These are phyloP conservation scores for Aethes cnicana DNA, from an alignment of 2,888 invertebrate genomes.

Conservation along the genomic window DNA sequence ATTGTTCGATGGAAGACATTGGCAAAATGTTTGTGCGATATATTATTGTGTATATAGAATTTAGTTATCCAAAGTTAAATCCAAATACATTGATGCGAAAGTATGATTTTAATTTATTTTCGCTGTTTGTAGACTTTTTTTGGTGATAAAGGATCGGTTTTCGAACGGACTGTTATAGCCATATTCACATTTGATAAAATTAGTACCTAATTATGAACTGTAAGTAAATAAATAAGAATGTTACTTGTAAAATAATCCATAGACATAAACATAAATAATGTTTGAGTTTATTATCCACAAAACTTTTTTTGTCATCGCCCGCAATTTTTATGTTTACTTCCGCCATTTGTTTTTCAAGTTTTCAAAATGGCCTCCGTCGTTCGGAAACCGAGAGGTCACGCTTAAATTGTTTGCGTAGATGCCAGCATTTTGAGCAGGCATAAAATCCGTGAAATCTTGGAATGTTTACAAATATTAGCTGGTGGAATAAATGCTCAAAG, in stretches of 20 bases:
- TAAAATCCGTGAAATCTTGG: conserved; percentile 55
- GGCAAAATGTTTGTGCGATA: conserved; percentile 52
- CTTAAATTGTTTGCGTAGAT: conserved; percentile 65
- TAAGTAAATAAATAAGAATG: conserved; percentile 3
- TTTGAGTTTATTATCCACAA: not conserved
- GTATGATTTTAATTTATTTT: conserved; percentile 52
- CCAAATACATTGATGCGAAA: conserved; percentile 71
- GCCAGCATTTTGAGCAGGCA: conserved; percentile 53
- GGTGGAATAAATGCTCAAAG: conserved; percentile 68
- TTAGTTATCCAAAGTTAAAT: conserved; percentile 77
- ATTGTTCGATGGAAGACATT: conserved; percentile 43
- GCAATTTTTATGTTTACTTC: not conserved
- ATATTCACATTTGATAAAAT: not conserved
- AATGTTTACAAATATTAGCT: conserved; percentile 55
- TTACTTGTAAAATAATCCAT: not conserved
- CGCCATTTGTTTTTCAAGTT: conserved; percentile 2
- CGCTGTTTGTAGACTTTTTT: conserved; percentile 55
- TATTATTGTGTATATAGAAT: conserved; percentile 74
- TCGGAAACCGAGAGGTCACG: conserved; percentile 56
- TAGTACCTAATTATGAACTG: not conserved
- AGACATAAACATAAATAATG: too few species aligned
- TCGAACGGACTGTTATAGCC: conserved; percentile 44
- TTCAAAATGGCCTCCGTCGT: conserved; percentile 45
- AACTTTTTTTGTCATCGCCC: not conserved
- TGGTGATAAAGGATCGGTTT: conserved; percentile 53